Conservation (phyloP, 2,888 invertebrate genomes). For the Lordiphosa fenestrarum region DNA sequence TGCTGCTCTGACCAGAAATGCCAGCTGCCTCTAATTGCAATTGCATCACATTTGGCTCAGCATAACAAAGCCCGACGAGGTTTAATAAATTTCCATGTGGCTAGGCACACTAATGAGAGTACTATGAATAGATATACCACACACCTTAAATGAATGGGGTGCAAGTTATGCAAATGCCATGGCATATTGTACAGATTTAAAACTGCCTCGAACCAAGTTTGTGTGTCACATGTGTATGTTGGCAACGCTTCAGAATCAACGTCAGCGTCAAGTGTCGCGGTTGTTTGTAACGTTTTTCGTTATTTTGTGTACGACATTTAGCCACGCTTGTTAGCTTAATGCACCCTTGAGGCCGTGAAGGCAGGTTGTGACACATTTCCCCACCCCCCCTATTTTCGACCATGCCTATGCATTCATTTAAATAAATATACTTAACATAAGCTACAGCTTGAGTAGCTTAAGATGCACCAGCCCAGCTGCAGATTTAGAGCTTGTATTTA, state of each 20-base stretch:
- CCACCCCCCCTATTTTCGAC: not conserved
- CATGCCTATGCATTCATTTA: conserved; percentile 25
- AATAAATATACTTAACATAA: conserved; percentile 28
- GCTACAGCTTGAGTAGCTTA: not conserved
- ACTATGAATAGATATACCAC: not conserved
- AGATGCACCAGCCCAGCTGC: conserved; percentile 11
- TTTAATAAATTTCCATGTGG: conserved; percentile 10
- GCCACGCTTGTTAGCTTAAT: conserved; percentile 68
- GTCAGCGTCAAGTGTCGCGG: conserved; percentile 13
- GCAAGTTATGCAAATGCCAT: not conserved
- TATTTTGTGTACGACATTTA: conserved; percentile 59
- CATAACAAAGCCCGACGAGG: not conserved
- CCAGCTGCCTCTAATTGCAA: not conserved
- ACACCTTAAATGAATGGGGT: not conserved
- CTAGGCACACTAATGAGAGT: conserved; percentile 35
- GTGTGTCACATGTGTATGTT: conserved; percentile 8
- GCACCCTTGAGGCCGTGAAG: conserved; percentile 56
- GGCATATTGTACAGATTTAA: not conserved
- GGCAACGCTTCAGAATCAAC: too few species aligned
- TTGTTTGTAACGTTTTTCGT: conserved; percentile 13
- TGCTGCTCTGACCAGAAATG: too few species aligned
- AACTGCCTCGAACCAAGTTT: not conserved
- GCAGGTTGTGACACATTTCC: too few species aligned
- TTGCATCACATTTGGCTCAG: conserved; percentile 1
- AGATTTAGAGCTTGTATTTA: conserved; percentile 21